phyloP scores from a whole-genome alignment of 1,140 invertebrate species.

The Patella vulgata region DNA sequence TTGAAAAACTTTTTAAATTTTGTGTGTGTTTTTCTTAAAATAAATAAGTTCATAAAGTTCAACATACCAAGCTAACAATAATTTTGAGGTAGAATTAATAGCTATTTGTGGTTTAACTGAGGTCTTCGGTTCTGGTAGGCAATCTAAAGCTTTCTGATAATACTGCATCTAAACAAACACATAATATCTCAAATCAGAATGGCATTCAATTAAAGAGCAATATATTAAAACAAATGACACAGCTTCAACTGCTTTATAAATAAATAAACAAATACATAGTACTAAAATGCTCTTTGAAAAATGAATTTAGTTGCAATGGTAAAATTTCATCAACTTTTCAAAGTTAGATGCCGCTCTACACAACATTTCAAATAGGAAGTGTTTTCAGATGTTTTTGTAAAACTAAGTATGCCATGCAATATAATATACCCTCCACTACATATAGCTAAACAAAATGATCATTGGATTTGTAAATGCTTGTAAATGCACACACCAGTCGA shows the following conservation, averaged over 20 bases:
- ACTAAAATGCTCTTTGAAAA: conserved; percentile 6
- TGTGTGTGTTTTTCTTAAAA: too few relatives aligned
- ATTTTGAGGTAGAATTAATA: conserved; percentile 23
- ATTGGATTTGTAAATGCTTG: too few relatives aligned
- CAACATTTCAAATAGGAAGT: not conserved
- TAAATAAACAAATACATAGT: conserved; percentile 3
- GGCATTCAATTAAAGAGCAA: too few relatives aligned
- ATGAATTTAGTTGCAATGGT: not conserved
- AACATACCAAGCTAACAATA: conserved; percentile 3
- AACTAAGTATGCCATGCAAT: too few relatives aligned
- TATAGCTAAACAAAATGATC: too few relatives aligned
- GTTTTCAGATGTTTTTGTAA: too few relatives aligned
- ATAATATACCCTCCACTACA: too few relatives aligned
- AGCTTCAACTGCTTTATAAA: not conserved
- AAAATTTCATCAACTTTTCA: not conserved
- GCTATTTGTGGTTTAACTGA: conserved; percentile 19
- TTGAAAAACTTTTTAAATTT: too few relatives aligned
- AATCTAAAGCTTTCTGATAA: conserved; percentile 34
- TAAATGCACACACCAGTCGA: too few relatives aligned
- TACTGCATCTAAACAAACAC: conserved; percentile 25
- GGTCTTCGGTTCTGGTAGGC: conserved; percentile 20
- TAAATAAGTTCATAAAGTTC: too few relatives aligned
- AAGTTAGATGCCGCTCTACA: not conserved
- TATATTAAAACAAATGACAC: not conserved
- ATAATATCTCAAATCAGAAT: not conserved